Conservation (phyloP, 2,797 vertebrate species). For the Tiaroga cobitis region DNA sequence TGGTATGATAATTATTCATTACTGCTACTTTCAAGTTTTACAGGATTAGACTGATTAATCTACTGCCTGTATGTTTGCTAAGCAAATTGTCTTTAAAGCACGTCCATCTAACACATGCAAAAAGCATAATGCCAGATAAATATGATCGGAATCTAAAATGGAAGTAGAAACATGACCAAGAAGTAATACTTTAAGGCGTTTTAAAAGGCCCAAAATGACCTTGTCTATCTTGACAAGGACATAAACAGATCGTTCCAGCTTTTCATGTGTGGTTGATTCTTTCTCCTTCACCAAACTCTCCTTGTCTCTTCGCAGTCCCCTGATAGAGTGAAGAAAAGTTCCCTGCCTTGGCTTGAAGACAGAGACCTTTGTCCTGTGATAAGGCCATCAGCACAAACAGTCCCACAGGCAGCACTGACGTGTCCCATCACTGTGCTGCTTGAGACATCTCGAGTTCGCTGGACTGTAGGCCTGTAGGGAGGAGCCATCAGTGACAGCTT, state of each 20-base stretch:
- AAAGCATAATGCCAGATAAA: background rate
- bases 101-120: background rate
- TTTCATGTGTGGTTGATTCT: slow-evolving; percentile 29
- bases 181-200: background rate
- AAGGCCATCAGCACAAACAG: slow-evolving; percentile 50
- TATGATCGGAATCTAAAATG: background rate
- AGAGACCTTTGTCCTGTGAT: slow-evolving; percentile 50
- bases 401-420: slow-evolving; percentile 15
- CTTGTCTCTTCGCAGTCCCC: slow-evolving; percentile 36
- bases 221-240: slow-evolving; percentile 10
- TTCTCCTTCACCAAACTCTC: slow-evolving; percentile 29
- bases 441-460: slow-evolving; percentile 30
- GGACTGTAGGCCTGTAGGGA: slow-evolving; percentile 25
- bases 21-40: slow-evolving; percentile 24
- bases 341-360: slow-evolving; percentile 36
- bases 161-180: background rate
- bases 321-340: slow-evolving; percentile 50
- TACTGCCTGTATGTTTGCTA: slow-evolving; percentile 4
- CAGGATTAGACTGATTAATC: slow-evolving; percentile 14
- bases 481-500: slow-evolving; percentile 54
- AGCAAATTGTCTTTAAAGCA: background rate
- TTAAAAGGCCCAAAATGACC: background rate
- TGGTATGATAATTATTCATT: slow-evolving; percentile 23
- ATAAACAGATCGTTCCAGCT: background rate
- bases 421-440: slow-evolving; percentile 19